phyloP scores from a whole-genome alignment of 53 echinoderm and acorn worm genomes.

The Apostichopus leukothele region DNA sequence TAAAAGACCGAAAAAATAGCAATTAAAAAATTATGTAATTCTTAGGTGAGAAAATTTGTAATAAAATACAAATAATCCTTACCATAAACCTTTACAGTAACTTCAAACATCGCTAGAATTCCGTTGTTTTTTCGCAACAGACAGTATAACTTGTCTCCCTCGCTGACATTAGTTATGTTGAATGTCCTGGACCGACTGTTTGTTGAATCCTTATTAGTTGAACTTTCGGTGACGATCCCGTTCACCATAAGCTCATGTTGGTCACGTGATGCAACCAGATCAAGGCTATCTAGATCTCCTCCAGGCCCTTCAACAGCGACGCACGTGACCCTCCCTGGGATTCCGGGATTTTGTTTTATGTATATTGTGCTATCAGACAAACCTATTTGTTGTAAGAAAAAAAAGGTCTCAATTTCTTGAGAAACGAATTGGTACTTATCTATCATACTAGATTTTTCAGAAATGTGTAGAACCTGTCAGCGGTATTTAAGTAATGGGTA shows the following conservation, averaged over 20 bases:
- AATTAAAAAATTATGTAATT: neutral
- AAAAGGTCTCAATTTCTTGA: too few species aligned
- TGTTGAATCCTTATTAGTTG: neutral
- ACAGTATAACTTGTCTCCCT: neutral
- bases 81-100: neutral
- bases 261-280: neutral
- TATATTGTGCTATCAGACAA: neutral
- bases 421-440: too few species aligned
- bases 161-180: neutral
- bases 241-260: neutral
- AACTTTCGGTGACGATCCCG: neutral
- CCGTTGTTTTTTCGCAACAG: neutral
- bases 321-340: neutral
- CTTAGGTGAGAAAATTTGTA: neutral
- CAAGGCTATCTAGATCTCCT: neutral
- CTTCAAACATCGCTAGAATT: neutral
- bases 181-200: neutral
- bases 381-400: neutral
- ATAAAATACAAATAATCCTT: neutral
- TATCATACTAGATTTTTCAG: too few species aligned
- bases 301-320: neutral
- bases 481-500: too few species aligned
- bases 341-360: neutral
- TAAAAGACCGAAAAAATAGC: neutral
- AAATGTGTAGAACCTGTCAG: too few species aligned